Conservation (phyloP, 2,888 invertebrate species). For the Apoderus coryli region DNA sequence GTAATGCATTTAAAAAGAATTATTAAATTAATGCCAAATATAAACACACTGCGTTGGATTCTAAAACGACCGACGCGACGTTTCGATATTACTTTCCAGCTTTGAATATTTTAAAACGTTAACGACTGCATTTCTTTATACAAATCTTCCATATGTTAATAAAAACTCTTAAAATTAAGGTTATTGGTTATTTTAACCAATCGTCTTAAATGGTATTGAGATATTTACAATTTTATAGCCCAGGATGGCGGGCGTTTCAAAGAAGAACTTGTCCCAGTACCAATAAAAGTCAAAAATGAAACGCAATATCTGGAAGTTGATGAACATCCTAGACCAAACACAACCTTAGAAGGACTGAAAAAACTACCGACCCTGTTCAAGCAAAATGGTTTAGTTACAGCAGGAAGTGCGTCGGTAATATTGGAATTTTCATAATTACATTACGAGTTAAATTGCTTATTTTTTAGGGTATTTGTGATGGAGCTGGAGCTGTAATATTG, state of each 20-base stretch:
- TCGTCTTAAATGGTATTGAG: too few relatives aligned
- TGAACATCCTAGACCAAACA: slow-evolving; percentile 87
- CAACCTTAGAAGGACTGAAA: slow-evolving; percentile 68
- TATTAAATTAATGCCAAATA: too few relatives aligned
- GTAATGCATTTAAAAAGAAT: too few relatives aligned
- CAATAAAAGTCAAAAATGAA: slow-evolving; percentile 70
- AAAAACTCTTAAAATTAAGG: too few relatives aligned
- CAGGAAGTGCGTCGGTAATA: slow-evolving; percentile 83
- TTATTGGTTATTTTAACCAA: too few relatives aligned
- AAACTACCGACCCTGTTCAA: slow-evolving; percentile 86
- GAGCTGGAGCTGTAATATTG: slow-evolving; percentile 84
- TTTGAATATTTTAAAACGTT: too few relatives aligned
- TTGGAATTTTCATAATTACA: neutral
- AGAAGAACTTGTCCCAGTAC: slow-evolving; percentile 77
- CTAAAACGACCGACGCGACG: too few relatives aligned
- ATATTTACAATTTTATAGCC: too few relatives aligned
- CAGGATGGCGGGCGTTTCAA: slow-evolving; percentile 81
- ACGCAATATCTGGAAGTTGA: slow-evolving; percentile 68
- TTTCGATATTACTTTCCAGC: too few relatives aligned
- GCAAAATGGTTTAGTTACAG: slow-evolving; percentile 87
- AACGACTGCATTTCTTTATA: too few relatives aligned
- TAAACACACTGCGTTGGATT: too few relatives aligned
- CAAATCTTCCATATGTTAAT: too few relatives aligned
- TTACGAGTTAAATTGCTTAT: neutral
- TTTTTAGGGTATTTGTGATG: slow-evolving; percentile 87